phyloP scores from a whole-genome alignment of 2,113 vertebrate species.

The Hirundichthys speculiger region DNA sequence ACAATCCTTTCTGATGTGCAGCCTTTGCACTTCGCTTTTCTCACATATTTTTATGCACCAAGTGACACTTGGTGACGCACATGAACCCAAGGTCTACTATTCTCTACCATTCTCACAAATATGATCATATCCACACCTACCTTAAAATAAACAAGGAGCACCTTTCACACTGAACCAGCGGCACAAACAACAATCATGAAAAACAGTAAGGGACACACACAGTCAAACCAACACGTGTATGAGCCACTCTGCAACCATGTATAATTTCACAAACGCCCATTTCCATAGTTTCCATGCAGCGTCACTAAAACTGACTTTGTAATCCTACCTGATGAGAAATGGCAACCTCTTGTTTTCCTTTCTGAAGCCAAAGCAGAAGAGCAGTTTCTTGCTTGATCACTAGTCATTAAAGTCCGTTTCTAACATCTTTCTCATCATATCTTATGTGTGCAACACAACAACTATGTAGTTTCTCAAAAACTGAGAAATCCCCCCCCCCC shows the following conservation, averaged over 20 bases:
- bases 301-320: neutral
- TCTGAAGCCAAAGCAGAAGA: too few relatives aligned
- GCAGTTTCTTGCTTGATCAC: too few relatives aligned
- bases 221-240: neutral
- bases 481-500: too few relatives aligned
- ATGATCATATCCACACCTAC: slow-evolving; percentile 17
- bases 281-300: neutral
- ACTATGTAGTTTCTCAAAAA: too few relatives aligned
- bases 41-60: slow-evolving; percentile 14
- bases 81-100: neutral
- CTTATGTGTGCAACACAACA: too few relatives aligned
- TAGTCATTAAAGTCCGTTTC: too few relatives aligned
- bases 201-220: neutral
- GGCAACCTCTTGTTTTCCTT: too few relatives aligned
- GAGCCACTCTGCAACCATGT: neutral
- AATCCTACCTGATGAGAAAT: too few relatives aligned
- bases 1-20: slow-evolving; percentile 38
- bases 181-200: too few relatives aligned
- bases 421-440: too few relatives aligned
- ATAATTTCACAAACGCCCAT: neutral
- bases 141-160: slow-evolving; percentile 20
- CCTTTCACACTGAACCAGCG: neutral
- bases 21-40: slow-evolving; percentile 37
- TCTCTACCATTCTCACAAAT: neutral
- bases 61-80: slow-evolving; percentile 21